Evolutionary conservation across 2,113 vertebrate species (phyloP), one percentile per base, ranked within the genome.

Genomic region (Phaetusa simplex): DNA sequence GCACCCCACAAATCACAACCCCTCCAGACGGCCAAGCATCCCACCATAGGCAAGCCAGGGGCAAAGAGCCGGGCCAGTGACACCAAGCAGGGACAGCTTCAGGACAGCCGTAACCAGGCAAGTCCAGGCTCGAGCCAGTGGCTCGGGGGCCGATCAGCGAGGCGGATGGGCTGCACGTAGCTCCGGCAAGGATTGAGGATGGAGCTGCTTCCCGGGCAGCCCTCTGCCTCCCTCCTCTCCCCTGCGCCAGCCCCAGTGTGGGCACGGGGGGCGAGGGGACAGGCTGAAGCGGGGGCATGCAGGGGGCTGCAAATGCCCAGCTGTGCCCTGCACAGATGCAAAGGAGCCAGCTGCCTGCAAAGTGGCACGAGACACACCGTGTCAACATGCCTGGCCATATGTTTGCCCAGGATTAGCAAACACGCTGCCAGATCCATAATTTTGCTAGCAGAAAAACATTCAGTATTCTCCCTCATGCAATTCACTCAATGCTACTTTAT

Each of bases 111-210:
- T 45, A 29, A 69, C 58, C 72, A 47, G 64, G 59, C 4, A 43
- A 65, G 22, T 20, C 26, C 12, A 18, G n/a, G 43, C 47, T 81
- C 5, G 4, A 61, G 22, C n/a, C 47, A 26, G 26, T 4, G 18
- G n/a, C 32, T 65, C 22, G 6, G 45, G 43, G 26, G 29, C 56
- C 3, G 14, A 29, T 47, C 56, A 23, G 56, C 13, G 5, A 29
- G n/a, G n/a, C 17, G n/a, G 11, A 9, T 7, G 29, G 12, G 32
- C 58, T 72, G 67, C 21, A 19, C 0, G 1, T 7, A 34, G 45
- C 34, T 43, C 3, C 1, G 4, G 47, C 23, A 40, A 38, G n/a
- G 49, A 49, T 0, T 0, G 1, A 71, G 50, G 19, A 16, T 45
- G 79, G 76, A 76, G 52, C 21, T 43, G 42, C n/a, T 53, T 27